These are phyloP conservation scores for Lepas anatifera DNA, from an alignment of 2,888 invertebrate genomes.

Conservation along the genomic window DNA sequence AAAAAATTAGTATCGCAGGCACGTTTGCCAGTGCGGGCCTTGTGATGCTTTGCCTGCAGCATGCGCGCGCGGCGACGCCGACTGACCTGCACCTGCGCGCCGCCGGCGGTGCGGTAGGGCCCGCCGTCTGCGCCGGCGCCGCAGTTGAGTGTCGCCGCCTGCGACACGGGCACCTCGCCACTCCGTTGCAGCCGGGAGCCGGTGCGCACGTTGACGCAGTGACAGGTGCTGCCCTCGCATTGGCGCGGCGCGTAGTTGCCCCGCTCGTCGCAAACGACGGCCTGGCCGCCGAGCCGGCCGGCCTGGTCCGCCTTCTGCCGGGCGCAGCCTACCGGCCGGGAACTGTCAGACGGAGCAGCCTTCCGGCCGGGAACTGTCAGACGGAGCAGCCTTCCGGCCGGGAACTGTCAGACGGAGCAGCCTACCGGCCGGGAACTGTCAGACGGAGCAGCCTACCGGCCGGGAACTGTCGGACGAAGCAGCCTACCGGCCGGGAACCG, in stretches of 20 bases:
- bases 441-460: too few species aligned
- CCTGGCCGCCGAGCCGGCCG: slow-evolving; percentile 5
- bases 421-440: too few species aligned
- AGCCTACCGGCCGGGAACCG: too few species aligned
- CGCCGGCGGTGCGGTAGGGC: background rate
- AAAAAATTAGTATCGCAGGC: too few species aligned
- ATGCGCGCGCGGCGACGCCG: too few species aligned
- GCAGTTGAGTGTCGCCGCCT: background rate
- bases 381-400: too few species aligned
- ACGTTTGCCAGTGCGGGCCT: too few species aligned
- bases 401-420: too few species aligned
- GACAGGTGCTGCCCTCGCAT: background rate
- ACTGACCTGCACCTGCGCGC: background rate
- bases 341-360: too few species aligned
- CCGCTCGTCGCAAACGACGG: slow-evolving; percentile 19
- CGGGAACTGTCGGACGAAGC: too few species aligned
- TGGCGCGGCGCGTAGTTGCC: slow-evolving; percentile 16
- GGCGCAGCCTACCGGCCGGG: background rate
- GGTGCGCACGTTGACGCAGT: background rate
- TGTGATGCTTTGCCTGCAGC: too few species aligned
- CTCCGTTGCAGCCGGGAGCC: background rate
- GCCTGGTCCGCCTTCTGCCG: background rate
- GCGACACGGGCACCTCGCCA: background rate
- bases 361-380: background rate
- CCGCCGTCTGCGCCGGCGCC: background rate